Percentiles rank a stretch among this genome's conserved stretches.
These are phyloP conservation scores for Oxyura jamaicensis DNA, from an alignment of 2,113 vertebrate genomes.

Conservation along the genomic window DNA sequence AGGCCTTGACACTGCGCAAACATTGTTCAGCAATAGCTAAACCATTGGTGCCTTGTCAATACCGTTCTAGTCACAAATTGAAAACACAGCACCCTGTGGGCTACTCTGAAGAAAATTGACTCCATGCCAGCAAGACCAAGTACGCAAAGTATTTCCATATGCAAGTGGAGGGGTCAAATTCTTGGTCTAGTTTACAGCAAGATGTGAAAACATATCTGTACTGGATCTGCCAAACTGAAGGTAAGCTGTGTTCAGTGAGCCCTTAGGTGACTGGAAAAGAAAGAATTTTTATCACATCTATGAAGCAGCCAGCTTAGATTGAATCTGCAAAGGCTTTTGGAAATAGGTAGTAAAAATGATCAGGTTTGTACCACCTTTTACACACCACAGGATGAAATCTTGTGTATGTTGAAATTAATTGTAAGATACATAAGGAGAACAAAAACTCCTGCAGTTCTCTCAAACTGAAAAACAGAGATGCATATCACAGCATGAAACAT, in stretches of 20 bases:
- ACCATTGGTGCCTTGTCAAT: accelerated
- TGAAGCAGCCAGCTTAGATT: not conserved
- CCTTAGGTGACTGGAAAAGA: not conserved
- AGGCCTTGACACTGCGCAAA: not conserved
- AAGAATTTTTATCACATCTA: not conserved
- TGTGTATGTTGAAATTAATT: not conserved
- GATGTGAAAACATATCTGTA: not conserved
- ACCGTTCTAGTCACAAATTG: not conserved
- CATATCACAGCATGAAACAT: not conserved
- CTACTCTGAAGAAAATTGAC: not conserved
- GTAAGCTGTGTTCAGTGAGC: not conserved
- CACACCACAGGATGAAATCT: not conserved
- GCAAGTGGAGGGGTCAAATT: not conserved
- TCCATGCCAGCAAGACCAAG: not conserved
- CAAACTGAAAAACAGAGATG: not conserved
- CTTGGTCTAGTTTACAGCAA: not conserved
- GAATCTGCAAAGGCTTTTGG: not conserved
- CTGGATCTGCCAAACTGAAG: not conserved
- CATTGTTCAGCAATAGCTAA: not conserved
- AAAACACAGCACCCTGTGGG: not conserved
- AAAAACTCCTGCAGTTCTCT: not conserved
- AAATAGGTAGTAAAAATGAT: not conserved
- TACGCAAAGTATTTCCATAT: not conserved
- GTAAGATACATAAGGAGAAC: not conserved
- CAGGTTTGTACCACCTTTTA: not conserved